These are phyloP conservation scores for Uromys caudimaculatus DNA, from an alignment of 2,797 vertebrate species.

Conservation along the genomic window DNA sequence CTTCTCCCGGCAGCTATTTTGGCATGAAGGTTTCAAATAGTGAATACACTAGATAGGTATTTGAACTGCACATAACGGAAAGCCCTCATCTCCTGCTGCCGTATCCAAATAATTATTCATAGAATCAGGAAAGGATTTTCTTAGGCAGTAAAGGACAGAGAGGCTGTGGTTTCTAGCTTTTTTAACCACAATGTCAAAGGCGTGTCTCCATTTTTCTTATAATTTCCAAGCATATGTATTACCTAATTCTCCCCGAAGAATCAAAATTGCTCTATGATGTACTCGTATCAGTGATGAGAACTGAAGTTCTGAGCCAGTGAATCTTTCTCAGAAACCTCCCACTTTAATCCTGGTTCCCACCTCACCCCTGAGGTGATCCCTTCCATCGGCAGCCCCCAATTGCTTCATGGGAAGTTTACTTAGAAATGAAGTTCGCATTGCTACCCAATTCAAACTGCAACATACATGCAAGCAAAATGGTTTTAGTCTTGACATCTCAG, in stretches of 20 bases:
- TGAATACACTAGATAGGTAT: neutral
- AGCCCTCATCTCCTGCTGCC: neutral
- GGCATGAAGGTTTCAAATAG: constrained; percentile 5
- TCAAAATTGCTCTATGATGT: constrained; percentile 65
- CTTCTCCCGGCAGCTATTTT: constrained; percentile 63
- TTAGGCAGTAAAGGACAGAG: constrained; percentile 61
- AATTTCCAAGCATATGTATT: constrained; percentile 65
- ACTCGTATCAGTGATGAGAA: constrained; percentile 16
- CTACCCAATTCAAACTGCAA: neutral
- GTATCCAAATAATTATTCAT: constrained; percentile 61
- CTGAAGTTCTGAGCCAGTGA: constrained; percentile 22
- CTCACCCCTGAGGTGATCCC: neutral
- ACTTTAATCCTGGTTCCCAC: neutral
- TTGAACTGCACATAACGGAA: neutral
- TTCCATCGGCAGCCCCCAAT: neutral
- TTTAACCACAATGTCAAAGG: constrained; percentile 68
- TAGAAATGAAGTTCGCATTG: neutral
- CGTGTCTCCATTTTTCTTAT: constrained; percentile 71
- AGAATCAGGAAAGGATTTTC: constrained; percentile 59
- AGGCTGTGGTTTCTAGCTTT: constrained; percentile 71
- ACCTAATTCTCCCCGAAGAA: constrained; percentile 76
- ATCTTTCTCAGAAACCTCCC: constrained; percentile 63
- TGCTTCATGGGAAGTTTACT: neutral
- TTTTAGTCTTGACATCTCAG: neutral
- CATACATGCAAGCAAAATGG: neutral